These are phyloP conservation scores for Gadus macrocephalus DNA, from an alignment of 2,113 vertebrate genomes.

Conservation along the genomic window DNA sequence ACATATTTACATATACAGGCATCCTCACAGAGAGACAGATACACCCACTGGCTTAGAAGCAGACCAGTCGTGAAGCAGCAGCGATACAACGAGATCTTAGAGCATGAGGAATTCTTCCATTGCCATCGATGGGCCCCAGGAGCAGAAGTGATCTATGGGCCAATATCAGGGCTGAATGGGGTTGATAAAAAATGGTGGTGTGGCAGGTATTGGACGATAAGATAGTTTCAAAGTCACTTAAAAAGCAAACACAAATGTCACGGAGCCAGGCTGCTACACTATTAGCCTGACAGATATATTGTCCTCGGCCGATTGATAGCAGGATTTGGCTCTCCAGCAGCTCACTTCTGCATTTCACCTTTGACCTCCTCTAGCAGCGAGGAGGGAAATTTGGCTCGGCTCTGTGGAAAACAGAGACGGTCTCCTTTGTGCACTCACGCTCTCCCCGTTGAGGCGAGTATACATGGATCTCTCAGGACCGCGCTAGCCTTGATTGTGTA, in stretches of 20 bases:
- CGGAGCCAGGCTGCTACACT: neutral
- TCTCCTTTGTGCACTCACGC: too few species aligned
- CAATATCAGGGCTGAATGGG: neutral
- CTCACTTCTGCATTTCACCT: neutral
- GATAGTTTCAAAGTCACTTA: neutral
- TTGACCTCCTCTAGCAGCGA: neutral
- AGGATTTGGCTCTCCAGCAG: neutral
- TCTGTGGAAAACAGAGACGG: too few species aligned
- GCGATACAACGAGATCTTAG: constrained; percentile 19
- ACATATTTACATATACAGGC: neutral
- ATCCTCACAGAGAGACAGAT: neutral
- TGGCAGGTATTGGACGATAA: neutral
- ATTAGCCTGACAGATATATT: too few species aligned
- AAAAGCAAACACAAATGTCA: neutral
- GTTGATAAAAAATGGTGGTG: neutral
- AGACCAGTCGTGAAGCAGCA: constrained; percentile 40
- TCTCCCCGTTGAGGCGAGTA: too few species aligned
- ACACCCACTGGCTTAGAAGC: constrained; percentile 47
- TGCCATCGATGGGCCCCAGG: too few species aligned
- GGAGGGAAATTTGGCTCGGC: too few species aligned
- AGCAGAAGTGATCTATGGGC: too few species aligned
- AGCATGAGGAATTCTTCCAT: too few species aligned
- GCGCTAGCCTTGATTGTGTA: too few species aligned
- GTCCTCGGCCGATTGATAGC: neutral
- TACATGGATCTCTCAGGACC: too few species aligned